Conservation (phyloP, 2,113 vertebrate genomes). For the Acrocephalus arundinaceus region DNA sequence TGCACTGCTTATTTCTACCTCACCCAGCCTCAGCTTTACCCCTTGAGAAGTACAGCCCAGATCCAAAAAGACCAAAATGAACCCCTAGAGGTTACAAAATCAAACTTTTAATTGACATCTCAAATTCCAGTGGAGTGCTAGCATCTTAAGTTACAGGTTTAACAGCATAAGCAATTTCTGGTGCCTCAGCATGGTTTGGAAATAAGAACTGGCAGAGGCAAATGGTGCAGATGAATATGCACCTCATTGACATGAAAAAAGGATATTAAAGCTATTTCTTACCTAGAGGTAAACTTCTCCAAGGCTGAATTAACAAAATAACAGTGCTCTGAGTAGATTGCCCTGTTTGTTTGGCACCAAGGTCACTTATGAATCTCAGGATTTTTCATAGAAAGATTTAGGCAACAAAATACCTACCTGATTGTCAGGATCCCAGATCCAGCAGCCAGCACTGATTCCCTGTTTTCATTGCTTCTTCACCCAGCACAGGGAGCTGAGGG, state of each 20-base stretch:
- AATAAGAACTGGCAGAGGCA: background rate
- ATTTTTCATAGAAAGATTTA: background rate
- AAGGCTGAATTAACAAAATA: constrained; percentile 1
- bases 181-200: background rate
- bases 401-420: background rate
- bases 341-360: background rate
- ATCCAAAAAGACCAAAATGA: background rate
- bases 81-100: background rate
- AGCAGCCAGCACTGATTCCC: background rate
- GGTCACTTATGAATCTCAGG: background rate
- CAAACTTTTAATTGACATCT: background rate
- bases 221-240: background rate
- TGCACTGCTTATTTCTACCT: background rate
- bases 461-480: background rate
- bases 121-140: background rate
- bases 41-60: background rate
- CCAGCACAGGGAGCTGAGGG: background rate
- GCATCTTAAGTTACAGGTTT: background rate
- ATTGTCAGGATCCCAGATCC: background rate
- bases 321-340: background rate
- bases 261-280: background rate
- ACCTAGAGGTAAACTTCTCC: background rate
- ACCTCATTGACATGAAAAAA: background rate
- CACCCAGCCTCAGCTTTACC: background rate
- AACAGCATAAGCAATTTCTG: background rate